Conservation (phyloP, 2,888 invertebrate genomes). For the Andrena chrysosceles region DNA sequence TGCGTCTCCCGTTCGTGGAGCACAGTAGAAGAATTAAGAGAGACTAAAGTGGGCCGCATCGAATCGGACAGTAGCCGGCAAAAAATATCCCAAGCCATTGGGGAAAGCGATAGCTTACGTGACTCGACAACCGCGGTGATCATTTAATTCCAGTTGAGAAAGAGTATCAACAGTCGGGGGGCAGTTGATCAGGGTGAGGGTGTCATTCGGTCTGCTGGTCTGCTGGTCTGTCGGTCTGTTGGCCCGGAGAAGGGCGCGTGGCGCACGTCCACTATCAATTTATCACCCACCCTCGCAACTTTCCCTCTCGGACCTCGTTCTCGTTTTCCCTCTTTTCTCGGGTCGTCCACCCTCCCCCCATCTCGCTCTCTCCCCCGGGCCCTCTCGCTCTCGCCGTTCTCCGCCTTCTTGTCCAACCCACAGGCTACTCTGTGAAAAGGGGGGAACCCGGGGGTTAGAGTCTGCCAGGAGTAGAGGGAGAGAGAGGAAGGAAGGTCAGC, state of each 20-base stretch:
- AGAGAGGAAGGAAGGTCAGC: conserved; percentile 43
- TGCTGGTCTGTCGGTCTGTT: conserved; percentile 71
- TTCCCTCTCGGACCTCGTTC: conserved; percentile 77
- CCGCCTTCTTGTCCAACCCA: conserved; percentile 58
- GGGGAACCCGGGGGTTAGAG: conserved; percentile 45
- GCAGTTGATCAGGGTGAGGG: conserved; percentile 70
- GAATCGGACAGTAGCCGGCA: conserved; percentile 6
- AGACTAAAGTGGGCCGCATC: background rate
- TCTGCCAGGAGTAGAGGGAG: conserved; percentile 21
- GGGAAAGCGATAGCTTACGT: conserved; percentile 52
- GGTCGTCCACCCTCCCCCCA: conserved; percentile 68
- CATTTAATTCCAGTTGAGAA: conserved; percentile 68
- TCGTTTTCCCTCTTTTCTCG: conserved; percentile 74
- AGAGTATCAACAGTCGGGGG: conserved; percentile 66
- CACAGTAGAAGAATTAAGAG: background rate
- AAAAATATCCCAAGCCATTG: conserved; percentile 7
- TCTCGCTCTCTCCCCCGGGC: conserved; percentile 60
- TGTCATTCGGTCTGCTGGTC: conserved; percentile 75
- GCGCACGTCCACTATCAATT: conserved; percentile 84
- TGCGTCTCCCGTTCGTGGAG: no score
- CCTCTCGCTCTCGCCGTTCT: conserved; percentile 69
- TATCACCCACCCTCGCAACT: conserved; percentile 80
- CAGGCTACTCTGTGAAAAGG: conserved; percentile 40
- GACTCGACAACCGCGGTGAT: conserved; percentile 59
- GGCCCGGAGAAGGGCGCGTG: conserved; percentile 76